Evolutionary conservation across 2,113 vertebrate species (phyloP), one percentile per base, ranked within the genome.

Genomic region (Phylloscopus whistleri): DNA sequence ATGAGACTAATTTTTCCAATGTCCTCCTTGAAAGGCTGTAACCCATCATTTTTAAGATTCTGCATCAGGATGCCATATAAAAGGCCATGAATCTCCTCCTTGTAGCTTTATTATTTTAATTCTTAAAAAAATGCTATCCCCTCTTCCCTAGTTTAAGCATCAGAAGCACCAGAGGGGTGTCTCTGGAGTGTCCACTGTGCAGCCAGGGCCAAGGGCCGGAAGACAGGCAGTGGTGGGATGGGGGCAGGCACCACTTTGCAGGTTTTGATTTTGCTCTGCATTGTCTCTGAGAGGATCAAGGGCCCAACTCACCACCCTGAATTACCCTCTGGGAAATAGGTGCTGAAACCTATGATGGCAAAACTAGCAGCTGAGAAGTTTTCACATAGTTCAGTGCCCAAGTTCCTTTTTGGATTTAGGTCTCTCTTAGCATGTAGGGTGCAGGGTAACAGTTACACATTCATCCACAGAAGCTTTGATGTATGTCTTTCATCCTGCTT

Each of bases 391-490:
- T 90, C 68, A 56, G 64, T 44, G 76, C 48, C 76, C 35, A 26
- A 70, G 52, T 28, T 90, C 30, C 16, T 48, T 67, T 88, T 67
- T 37, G 92, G 72, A 67, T 43, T 24, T 21, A 11, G 18, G 26
- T 48, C 9, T 70, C 72, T 70, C 28, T 21, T 51, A 83, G 66
- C 22, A 5, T 31, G 33, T 56, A 70, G 4, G 35, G 55, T 2
- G 2, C 4, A 2, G 78, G 39, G 35, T 91, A 83, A 93, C 74
- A 93, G 37, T 77, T 63, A 59, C 33, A 44, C 63, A 83, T 85
- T 95, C 51, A 88, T 49, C 4, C 10, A 43, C 31, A n/a, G 62
- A 46, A 69, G 59, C 89, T 94, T 93, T 96, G 90, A 94, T 93
- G 75, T 93, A 43, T 74, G 63, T 83, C 79, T n/a, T 74, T 60